phyloP scores from a whole-genome alignment of 2,797 vertebrate genomes.

The Poeciliopsis turneri region DNA sequence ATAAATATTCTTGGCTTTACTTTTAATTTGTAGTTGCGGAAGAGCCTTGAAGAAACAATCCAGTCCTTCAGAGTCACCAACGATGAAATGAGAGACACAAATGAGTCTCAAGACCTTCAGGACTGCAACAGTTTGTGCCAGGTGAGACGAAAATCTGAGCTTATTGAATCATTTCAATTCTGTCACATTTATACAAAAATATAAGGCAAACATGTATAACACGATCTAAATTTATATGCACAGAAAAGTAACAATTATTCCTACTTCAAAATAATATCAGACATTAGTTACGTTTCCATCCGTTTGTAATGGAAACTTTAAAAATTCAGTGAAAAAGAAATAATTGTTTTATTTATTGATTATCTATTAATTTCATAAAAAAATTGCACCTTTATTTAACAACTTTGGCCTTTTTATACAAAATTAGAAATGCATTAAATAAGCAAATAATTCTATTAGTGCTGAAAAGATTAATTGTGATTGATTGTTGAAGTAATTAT shows the following conservation, averaged over 20 bases:
- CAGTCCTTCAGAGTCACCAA: constrained; percentile 92
- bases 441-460: too few species aligned
- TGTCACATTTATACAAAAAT: neutral
- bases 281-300: too few species aligned
- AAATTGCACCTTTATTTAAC: too few species aligned
- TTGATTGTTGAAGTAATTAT: too few species aligned
- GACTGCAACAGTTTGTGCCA: constrained; percentile 86
- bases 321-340: too few species aligned
- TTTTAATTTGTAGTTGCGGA: constrained; percentile 77
- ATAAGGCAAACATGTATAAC: neutral
- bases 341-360: too few species aligned
- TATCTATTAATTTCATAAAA: too few species aligned
- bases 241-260: neutral
- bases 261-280: neutral
- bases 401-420: too few species aligned
- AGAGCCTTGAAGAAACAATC: constrained; percentile 89
- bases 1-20: neutral
- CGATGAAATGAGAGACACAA: constrained; percentile 83
- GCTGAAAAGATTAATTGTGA: too few species aligned
- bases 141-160: constrained; percentile 67
- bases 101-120: constrained; percentile 74
- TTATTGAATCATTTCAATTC: neutral
- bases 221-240: neutral
- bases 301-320: too few species aligned
- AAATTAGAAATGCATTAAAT: too few species aligned